These are phyloP conservation scores for Euura saliciscinereae DNA, from an alignment of 1,140 invertebrate species.

Conservation along the genomic window DNA sequence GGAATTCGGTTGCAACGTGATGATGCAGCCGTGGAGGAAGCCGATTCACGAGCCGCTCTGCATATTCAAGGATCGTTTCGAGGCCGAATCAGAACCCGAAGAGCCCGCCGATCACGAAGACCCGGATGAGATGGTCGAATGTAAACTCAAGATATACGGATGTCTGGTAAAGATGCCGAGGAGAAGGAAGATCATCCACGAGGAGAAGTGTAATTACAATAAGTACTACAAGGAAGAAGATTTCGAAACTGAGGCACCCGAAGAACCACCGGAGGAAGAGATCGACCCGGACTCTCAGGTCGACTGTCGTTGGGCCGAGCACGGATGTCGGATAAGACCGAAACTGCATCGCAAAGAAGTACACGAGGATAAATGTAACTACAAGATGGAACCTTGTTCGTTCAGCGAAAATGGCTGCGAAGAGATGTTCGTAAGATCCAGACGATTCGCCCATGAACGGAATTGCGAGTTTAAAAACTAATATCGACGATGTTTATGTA, in stretches of 20 bases:
- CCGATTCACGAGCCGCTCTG: conserved; percentile 44
- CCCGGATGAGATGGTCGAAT: conserved; percentile 37
- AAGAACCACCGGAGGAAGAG: conserved; percentile 11
- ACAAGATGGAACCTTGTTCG: conserved; percentile 36
- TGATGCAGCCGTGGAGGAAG: conserved; percentile 37
- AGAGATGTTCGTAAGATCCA: conserved; percentile 25
- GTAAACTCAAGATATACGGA: conserved; percentile 37
- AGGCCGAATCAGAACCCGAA: conserved; percentile 20
- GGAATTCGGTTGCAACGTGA: conserved; percentile 42
- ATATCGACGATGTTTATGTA: too few species aligned
- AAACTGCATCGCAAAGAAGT: conserved; percentile 24
- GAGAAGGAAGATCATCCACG: conserved; percentile 36
- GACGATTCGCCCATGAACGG: conserved; percentile 34
- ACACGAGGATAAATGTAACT: conserved; percentile 45
- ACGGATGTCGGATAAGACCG: conserved; percentile 40
- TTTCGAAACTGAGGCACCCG: conserved; percentile 12
- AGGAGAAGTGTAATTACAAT: conserved; percentile 45
- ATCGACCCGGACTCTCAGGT: conserved; percentile 33
- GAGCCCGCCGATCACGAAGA: conserved; percentile 20
- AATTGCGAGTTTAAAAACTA: conserved; percentile 24
- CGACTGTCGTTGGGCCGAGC: conserved; percentile 33
- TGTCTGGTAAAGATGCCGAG: conserved; percentile 44
- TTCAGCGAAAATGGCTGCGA: conserved; percentile 35
- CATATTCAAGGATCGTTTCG: conserved; percentile 35
- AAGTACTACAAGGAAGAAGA: conserved; percentile 16